Percentiles rank a stretch among this genome's conserved stretches.
These are phyloP conservation scores for Diacarnus erythraeanus DNA, from an alignment of 37 sponge, comb jelly and placozoan species.

Conservation along the genomic window DNA sequence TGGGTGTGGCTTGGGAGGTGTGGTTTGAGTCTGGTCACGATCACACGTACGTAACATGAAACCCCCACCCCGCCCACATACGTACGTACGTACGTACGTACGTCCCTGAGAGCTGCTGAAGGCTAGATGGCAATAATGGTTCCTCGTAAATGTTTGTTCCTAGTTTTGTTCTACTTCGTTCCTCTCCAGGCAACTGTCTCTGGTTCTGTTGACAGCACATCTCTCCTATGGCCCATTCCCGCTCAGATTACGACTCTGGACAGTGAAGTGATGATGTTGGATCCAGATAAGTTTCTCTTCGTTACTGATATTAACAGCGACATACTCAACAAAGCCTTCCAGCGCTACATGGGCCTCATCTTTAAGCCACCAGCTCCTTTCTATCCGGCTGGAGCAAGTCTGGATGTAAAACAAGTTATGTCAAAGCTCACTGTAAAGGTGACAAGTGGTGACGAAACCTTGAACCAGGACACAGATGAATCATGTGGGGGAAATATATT, in stretches of 20 bases:
- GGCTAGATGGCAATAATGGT: too few relatives aligned
- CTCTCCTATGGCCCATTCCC: constrained; percentile 66
- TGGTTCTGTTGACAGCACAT: constrained; percentile 26
- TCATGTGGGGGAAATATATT: constrained; percentile 44
- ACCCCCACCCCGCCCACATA: too few relatives aligned
- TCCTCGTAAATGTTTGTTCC: too few relatives aligned
- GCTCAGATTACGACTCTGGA: neutral
- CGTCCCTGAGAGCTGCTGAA: too few relatives aligned
- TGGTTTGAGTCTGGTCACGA: too few relatives aligned
- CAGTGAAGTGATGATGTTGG: constrained; percentile 17
- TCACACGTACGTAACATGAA: too few relatives aligned
- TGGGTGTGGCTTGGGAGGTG: too few relatives aligned
- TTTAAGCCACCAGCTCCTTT: constrained; percentile 51
- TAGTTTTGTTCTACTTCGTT: too few relatives aligned
- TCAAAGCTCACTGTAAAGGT: constrained; percentile 38
- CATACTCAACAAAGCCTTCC: constrained; percentile 55
- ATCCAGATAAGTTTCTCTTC: constrained; percentile 47
- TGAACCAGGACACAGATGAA: constrained; percentile 58
- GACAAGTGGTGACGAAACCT: constrained; percentile 21
- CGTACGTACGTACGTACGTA: too few relatives aligned
- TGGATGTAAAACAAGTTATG: constrained; percentile 8
- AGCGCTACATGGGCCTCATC: constrained; percentile 52
- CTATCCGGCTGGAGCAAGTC: constrained; percentile 9
- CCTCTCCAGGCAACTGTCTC: too few relatives aligned
- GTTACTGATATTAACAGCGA: constrained; percentile 30